Base-by-base conservation (phyloP, 2,113 vertebrate genomes). In the Felis chaus region DNA sequence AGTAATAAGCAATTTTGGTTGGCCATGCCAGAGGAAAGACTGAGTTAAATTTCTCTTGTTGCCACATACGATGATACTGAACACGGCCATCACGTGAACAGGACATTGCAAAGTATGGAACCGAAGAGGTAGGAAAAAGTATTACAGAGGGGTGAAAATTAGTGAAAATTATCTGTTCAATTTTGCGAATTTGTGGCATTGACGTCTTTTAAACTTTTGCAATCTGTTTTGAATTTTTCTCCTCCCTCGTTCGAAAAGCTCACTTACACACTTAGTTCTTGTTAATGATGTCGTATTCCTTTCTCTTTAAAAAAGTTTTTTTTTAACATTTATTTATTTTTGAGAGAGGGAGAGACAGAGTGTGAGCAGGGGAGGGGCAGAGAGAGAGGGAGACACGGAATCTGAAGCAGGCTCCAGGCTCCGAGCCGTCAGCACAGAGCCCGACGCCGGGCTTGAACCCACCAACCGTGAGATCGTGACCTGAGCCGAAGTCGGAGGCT, bases 151-250 rank as follows among this genome's bases (percentile, higher is more conserved):
- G 5, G 1, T n/a, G n/a, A n/a, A n/a, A n/a, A 33, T 50, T 29
- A 12, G 27, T 19, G 65, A 68, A 95, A 55, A 68, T 57, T 15
- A 3, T 10, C 65, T 27, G 15, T 36, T 33, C 3, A 48, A 4
- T 73, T 50, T 89, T 80, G 33, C 41, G 27, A 87, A 65, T 83
- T 69, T 71, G 41, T 81, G 48, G 33, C 65, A 81, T 68, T 80
- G 63, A 23, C 11, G 39, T 29, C 15, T 81, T 78, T 93, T 14
- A 84, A 90, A 89, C 50, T 45, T 83, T 10, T 21, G n/a, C 36
- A 45, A 65, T 57, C 33, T 31, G 18, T 65, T 97, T 69, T 41
- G 13, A 63, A 63, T 36, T 81, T 82, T 55, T 71, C 36, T 23
- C n/a, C 36, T 5, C 6, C 69, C 25, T 66, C 33, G 6, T 48